Base-by-base conservation (phyloP, 2,888 invertebrate species). In the Mamestra brassicae region DNA sequence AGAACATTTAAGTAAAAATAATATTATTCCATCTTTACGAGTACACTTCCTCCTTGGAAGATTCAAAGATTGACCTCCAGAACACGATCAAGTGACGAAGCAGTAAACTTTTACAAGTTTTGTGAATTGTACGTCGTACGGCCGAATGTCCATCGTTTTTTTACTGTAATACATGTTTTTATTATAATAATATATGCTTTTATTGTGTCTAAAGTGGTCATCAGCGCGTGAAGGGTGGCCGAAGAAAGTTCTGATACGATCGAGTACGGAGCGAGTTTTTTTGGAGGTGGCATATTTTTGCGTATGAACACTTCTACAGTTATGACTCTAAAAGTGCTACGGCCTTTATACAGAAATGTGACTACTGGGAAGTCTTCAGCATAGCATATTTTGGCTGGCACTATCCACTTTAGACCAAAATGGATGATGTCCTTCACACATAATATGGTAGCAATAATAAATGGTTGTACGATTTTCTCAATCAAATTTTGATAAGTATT, bases 171-270 rank as follows among this genome's bases (percentile, higher is more conserved):
- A 81, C 85, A 79, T 78, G 78, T 74, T 87, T 87, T 86, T 86
- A 85, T 86, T 85, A 71, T 78, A 85, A 86, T 85, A 83, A 86
- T 85, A 78, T 85, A 81, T 81, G 74, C 76, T 88, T 88, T 88
- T 87, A 88, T 85, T 86, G 85, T 81, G 86, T 85, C 83, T 81
- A 76, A 88, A 88, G 83, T 81, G 85, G 86, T 84, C 86, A 86
- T 87, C 85, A 83, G 77, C 61, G 81, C 78, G 81, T 84, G 86
- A 87, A 85, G 87, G 88, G 87, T 82, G 88, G 74, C 88, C 81
- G 62, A 85, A 81, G 86, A 85, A 86, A 87, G 86, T 87, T 85
- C 10, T 80, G 80, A 83, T 85, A 78, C 26, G 72, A 78, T 80
- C 63, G n/a, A 26, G 38, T 38, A 5, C 17, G 6, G 63, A 76